Evolutionary conservation across 2,113 vertebrate species (phyloP).

Genomic region (Meles meles): DNA sequence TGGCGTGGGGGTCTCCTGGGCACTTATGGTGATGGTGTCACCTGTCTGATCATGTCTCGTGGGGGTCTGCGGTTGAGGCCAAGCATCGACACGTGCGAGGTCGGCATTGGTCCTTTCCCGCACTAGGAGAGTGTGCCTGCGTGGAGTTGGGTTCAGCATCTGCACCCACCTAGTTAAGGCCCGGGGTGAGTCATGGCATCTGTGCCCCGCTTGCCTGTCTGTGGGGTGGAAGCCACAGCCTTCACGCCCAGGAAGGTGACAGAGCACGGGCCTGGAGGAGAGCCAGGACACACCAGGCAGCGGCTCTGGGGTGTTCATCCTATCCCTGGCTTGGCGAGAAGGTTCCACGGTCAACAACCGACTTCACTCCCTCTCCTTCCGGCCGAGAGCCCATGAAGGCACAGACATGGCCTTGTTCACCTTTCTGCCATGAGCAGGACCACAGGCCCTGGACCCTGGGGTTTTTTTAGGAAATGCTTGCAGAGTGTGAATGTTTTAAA

Average conservation of each 20-base stretch:
- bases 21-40: background rate
- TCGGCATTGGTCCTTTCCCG: background rate
- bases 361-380: too few relatives aligned
- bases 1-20: background rate
- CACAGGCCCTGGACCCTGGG: background rate
- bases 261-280: background rate
- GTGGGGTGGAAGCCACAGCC: background rate
- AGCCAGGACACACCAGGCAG: background rate
- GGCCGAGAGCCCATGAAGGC: too few relatives aligned
- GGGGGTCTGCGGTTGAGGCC: conserved; percentile 41
- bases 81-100: background rate
- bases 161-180: background rate
- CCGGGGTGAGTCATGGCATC: background rate
- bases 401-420: background rate
- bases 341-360: background rate
- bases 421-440: background rate
- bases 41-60: background rate
- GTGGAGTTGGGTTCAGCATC: background rate
- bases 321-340: background rate
- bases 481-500: background rate
- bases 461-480: background rate
- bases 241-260: background rate
- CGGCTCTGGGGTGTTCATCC: background rate
- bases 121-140: too few relatives aligned
- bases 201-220: background rate